phyloP scores from a whole-genome alignment of 2,797 vertebrate genomes.

The Chelon labrosus region DNA sequence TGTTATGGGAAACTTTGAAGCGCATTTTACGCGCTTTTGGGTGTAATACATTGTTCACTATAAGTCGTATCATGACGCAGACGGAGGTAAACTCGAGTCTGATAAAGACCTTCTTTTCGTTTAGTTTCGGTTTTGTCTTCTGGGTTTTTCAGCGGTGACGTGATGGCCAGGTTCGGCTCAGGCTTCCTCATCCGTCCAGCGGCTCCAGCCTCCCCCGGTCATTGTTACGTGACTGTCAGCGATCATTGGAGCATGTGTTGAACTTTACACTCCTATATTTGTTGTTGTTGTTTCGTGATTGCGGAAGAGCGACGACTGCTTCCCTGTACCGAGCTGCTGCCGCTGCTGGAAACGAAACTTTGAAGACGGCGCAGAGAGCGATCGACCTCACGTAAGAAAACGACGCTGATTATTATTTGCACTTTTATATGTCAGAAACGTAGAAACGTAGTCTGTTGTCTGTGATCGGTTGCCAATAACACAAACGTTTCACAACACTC shows the following conservation, averaged over 20 bases:
- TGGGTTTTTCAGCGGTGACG: conserved; percentile 14
- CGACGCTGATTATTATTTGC: neutral
- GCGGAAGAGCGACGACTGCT: conserved; percentile 32
- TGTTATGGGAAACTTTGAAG: neutral
- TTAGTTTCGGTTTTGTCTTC: conserved; percentile 69
- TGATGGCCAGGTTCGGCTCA: neutral
- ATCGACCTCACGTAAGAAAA: conserved; percentile 56
- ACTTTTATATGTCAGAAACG: neutral
- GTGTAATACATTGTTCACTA: too few species aligned
- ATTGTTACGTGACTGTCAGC: neutral
- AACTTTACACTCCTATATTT: conserved; percentile 35
- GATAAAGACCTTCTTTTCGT: neutral
- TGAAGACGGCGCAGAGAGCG: neutral
- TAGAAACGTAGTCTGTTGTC: rapidly evolving
- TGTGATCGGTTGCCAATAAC: too few species aligned
- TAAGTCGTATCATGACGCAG: too few species aligned
- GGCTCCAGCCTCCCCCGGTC: neutral
- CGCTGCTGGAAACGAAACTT: conserved; percentile 54
- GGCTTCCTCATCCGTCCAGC: conserved; percentile 41
- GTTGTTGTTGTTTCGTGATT: conserved; percentile 23
- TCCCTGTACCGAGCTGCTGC: neutral
- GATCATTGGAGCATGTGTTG: neutral
- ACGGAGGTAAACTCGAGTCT: too few species aligned
- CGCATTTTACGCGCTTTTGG: too few species aligned
- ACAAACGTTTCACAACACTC: too few species aligned